Evolutionary conservation across 1,140 invertebrate genomes (phyloP).

Genomic region (Goniozus legneri): DNA sequence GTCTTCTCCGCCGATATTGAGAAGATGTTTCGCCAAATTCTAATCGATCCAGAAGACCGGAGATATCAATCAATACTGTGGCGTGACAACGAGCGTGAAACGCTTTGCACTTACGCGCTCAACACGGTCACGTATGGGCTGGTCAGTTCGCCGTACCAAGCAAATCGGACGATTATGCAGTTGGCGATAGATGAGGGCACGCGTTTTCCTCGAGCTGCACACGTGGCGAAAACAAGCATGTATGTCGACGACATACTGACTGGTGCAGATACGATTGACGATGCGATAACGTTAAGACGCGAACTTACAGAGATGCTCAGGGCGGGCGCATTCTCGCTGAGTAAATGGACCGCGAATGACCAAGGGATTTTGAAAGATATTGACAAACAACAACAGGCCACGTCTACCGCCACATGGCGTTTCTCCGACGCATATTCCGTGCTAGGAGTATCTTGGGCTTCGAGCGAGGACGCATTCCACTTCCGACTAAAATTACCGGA

Average conservation of each 20-base stretch:
- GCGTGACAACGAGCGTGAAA: neutral
- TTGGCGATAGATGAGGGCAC: neutral
- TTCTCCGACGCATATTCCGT: no score
- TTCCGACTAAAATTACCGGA: neutral
- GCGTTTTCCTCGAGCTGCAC: neutral
- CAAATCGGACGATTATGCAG: neutral
- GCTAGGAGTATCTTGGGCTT: neutral
- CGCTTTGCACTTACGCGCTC: neutral
- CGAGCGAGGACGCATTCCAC: neutral
- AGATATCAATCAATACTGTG: neutral
- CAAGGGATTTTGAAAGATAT: neutral
- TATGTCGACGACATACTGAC: neutral
- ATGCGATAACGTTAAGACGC: neutral
- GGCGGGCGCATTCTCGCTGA: neutral
- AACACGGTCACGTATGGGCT: neutral
- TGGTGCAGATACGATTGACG: neutral
- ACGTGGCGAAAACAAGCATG: neutral
- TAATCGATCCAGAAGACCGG: neutral
- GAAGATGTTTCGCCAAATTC: neutral
- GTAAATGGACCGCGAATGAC: neutral
- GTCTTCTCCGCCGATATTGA: neutral
- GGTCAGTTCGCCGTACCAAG: neutral
- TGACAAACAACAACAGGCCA: neutral
- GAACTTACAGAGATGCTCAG: neutral
- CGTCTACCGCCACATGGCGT: neutral